Evolutionary conservation across 2,888 invertebrate species (phyloP), one percentile per base, ranked within the genome.

Genomic region (Ypsolopha sequella): DNA sequence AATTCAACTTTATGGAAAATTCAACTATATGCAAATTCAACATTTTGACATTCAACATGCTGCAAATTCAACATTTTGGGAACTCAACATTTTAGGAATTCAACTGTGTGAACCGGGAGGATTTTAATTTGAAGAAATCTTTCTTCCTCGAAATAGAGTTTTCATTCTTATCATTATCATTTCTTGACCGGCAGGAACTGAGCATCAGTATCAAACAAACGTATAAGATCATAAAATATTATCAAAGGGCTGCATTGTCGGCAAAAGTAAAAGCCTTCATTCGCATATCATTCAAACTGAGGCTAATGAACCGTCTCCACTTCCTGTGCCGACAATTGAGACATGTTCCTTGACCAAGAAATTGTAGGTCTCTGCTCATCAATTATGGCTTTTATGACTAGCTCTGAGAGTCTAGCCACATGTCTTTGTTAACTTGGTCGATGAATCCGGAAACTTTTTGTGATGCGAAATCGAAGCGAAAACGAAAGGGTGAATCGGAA

Each of bases 361-460:
- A 24, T 24, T 24, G 24, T 24, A 24, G 24, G 24, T 24, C 24
- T 24, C 4, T 2, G 24, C 24, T 24, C 24, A 24, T 24, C 24
- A 3, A 24, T 24, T 24, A 24, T 24, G 24, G 24, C 24, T 24
- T 24, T 4, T 24, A 24, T 24, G 4, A 4, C 24, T 24, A 24
- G 24, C 4, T 24, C 24, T 24, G 24, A 24, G 24, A 4, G 24
- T 24, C 24, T 2, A 24, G 24, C 24, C 24, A 4, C 2, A 4
- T 4, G 24, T 24, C 24, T 24, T n/a, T n/a, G n/a, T n/a, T 24
- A 24, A 24, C 24, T 24, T 24, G 24, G n/a, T 24, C 24, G 4
- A 24, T 76, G 47, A 74, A 80, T 74, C 80, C 80, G 85, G 85
- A 85, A 75, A 78, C 61, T 65, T 62, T 73, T 85, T 80, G 73